Conservation (phyloP, 2,113 vertebrate genomes). For the Phalacrocorax carbo region DNA sequence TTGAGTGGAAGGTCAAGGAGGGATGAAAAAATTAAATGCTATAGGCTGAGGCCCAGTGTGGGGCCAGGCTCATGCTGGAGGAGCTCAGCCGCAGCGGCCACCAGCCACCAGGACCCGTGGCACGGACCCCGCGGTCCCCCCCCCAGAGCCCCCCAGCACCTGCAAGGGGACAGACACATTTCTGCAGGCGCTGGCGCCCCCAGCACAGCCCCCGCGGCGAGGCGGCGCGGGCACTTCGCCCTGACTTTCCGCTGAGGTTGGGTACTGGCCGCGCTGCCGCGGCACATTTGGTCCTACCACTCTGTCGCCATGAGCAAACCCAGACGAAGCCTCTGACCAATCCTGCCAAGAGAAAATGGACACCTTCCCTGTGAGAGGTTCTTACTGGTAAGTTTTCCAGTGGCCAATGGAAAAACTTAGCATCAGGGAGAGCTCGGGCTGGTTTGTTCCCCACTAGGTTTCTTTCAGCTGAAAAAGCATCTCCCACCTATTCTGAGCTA, state of each 20-base stretch:
- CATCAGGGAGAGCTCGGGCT: neutral
- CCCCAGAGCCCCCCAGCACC: accelerated
- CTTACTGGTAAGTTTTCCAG: neutral
- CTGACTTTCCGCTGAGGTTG: too few relatives aligned
- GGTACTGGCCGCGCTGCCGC: neutral
- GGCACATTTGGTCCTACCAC: neutral
- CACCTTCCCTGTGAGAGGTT: accelerated
- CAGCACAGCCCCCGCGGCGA: too few relatives aligned
- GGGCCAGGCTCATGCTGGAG: neutral
- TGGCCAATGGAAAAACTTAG: neutral
- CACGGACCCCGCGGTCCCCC: neutral
- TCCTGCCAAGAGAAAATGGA: neutral
- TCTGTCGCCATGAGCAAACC: accelerated
- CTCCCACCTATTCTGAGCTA: neutral
- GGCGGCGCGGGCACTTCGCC: neutral
- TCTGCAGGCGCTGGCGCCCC: neutral
- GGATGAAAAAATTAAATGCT: neutral
- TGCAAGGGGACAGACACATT: neutral
- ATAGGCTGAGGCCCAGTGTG: neutral
- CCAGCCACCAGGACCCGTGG: neutral
- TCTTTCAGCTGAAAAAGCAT: neutral
- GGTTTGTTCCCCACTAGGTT: neutral
- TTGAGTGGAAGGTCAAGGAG: neutral
- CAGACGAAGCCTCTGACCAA: neutral
- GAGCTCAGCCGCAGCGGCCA: neutral